These are phyloP conservation scores for Drosophila elegans DNA, from an alignment of 1,140 invertebrate species.

Conservation along the genomic window DNA sequence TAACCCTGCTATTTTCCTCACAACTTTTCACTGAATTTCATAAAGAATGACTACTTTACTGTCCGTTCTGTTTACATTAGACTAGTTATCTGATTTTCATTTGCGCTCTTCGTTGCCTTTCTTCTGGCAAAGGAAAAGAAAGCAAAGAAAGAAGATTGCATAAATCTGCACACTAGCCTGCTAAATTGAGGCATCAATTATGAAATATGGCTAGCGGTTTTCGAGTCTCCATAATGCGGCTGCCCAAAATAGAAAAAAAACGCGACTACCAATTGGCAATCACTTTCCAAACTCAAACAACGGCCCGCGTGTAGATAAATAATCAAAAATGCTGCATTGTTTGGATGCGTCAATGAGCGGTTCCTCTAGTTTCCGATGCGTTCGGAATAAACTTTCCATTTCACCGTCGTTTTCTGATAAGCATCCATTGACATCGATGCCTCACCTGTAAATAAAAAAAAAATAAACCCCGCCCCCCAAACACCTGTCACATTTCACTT, in stretches of 20 bases:
- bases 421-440: constrained; percentile 59
- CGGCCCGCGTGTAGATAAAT: constrained; percentile 14
- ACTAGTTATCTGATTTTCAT: constrained; percentile 12
- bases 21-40: neutral
- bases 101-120: constrained; percentile 8
- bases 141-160: constrained; percentile 49
- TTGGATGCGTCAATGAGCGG: constrained; percentile 55
- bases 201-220: constrained; percentile 48
- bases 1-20: too few species aligned
- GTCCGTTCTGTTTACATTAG: constrained; percentile 26
- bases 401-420: constrained; percentile 62
- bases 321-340: constrained; percentile 52
- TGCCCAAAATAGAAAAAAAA: constrained; percentile 2
- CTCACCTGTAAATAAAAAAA: neutral
- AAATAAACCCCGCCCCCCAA: constrained; percentile 8
- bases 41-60: neutral
- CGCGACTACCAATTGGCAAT: constrained; percentile 17
- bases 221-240: constrained; percentile 13
- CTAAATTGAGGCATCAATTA: constrained; percentile 43
- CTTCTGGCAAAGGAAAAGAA: constrained; percentile 14
- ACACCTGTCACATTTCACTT: constrained; percentile 69
- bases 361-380: constrained; percentile 50
- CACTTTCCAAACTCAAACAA: constrained; percentile 42
- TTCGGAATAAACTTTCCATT: constrained; percentile 68
- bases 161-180: constrained; percentile 56